A percentile compares a stretch with the other conserved stretches of the same genome.
These are phyloP conservation scores for Hemithea aestivaria DNA, from an alignment of 2,888 invertebrate species.

Conservation along the genomic window DNA sequence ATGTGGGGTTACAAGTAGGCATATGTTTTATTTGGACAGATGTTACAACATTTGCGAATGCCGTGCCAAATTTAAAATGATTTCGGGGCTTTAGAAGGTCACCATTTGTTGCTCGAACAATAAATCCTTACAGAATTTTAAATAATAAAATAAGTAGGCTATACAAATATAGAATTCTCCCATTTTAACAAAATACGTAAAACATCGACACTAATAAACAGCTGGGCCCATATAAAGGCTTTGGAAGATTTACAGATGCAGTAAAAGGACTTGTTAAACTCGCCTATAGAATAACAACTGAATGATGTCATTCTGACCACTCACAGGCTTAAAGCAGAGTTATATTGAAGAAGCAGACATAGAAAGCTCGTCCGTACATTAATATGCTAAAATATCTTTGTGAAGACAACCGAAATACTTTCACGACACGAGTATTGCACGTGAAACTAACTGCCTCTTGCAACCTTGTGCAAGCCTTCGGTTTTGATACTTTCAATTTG, in stretches of 20 bases:
- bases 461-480: constrained; percentile 32
- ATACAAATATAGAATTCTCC: too few relatives aligned
- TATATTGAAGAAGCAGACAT: constrained; percentile 42
- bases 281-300: constrained; percentile 30
- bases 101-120: too few relatives aligned
- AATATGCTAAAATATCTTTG: constrained; percentile 72
- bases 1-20: too few relatives aligned
- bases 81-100: too few relatives aligned
- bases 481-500: constrained; percentile 29
- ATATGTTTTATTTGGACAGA: too few relatives aligned
- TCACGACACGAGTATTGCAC: constrained; percentile 69
- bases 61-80: too few relatives aligned
- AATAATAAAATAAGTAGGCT: too few relatives aligned
- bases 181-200: too few relatives aligned
- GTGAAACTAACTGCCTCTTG: constrained; percentile 49
- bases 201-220: too few relatives aligned
- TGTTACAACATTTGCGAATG: too few relatives aligned
- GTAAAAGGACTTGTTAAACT: constrained; percentile 24
- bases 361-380: constrained; percentile 67
- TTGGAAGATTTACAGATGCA: constrained; percentile 9
- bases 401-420: constrained; percentile 72
- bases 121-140: too few relatives aligned
- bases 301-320: constrained; percentile 37
- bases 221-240: too few relatives aligned
- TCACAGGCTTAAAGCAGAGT: constrained; percentile 2